Percentiles rank a stretch among this genome's conserved stretches.
These are phyloP conservation scores for Idaea dimidiata DNA, from an alignment of 2,888 invertebrate genomes.

Conservation along the genomic window DNA sequence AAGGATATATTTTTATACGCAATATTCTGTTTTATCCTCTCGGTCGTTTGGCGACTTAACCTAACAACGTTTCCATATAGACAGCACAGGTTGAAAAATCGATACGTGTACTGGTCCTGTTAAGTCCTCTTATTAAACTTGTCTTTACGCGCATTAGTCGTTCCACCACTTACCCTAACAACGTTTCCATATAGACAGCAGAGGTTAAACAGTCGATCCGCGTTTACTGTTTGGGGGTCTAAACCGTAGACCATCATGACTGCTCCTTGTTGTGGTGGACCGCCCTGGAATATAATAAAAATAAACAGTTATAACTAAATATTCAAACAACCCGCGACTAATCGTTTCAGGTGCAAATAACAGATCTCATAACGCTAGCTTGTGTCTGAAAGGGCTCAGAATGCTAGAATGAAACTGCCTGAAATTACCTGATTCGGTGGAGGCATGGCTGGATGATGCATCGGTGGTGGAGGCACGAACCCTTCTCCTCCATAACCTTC, in stretches of 20 bases:
- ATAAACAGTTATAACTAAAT: too few species aligned
- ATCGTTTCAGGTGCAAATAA: too few species aligned
- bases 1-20: too few species aligned
- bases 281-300: conserved; percentile 48
- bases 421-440: conserved; percentile 70
- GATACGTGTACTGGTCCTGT: too few species aligned
- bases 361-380: too few species aligned
- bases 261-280: conserved; percentile 86
- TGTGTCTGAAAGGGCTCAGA: too few species aligned
- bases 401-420: conserved; percentile 12
- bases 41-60: conserved; percentile 45
- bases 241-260: conserved; percentile 99
- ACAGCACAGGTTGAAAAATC: conserved; percentile 98
- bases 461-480: conserved; percentile 69
- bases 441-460: conserved; percentile 74
- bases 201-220: conserved; percentile 97
- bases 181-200: conserved; percentile 99
- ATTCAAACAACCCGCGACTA: too few species aligned
- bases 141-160: too few species aligned
- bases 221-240: conserved; percentile 95
- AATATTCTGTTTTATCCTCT: too few species aligned
- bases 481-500: conserved; percentile 74
- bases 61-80: conserved; percentile 81
- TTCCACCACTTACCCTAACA: conserved; percentile 87
- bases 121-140: too few species aligned